These are phyloP conservation scores for Pseudomyrmex dendroicus DNA, from an alignment of 1,140 invertebrate species.

Conservation along the genomic window DNA sequence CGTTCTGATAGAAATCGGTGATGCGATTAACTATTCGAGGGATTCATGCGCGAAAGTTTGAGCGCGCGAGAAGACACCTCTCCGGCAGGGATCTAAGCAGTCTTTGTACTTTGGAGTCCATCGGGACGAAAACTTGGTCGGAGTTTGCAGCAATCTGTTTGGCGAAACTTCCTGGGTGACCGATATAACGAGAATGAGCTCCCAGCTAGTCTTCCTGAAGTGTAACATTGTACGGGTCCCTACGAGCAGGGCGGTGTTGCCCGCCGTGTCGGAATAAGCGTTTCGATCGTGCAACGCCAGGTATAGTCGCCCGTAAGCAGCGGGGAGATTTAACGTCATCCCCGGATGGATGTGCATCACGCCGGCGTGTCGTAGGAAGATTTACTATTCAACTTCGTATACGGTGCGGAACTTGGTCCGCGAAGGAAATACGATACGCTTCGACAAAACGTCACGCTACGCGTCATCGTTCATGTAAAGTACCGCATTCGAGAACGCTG, in stretches of 20 bases:
- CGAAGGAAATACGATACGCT: conserved; percentile 31
- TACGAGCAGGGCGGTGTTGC: neutral
- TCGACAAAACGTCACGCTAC: conserved; percentile 18
- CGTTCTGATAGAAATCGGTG: neutral
- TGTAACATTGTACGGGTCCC: neutral
- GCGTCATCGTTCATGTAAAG: conserved; percentile 14
- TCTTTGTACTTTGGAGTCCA: conserved; percentile 60
- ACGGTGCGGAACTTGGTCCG: conserved; percentile 12
- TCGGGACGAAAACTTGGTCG: conserved; percentile 67
- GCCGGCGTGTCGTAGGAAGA: conserved; percentile 14
- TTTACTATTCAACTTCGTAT: conserved; percentile 41
- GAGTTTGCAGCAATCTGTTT: conserved; percentile 55
- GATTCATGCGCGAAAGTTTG: neutral
- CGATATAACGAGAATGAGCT: conserved; percentile 10
- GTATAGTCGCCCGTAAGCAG: conserved; percentile 1
- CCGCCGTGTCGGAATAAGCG: conserved; percentile 16
- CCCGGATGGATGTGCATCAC: conserved; percentile 19
- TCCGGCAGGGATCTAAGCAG: conserved; percentile 48
- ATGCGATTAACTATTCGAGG: conserved; percentile 22
- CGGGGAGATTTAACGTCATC: conserved; percentile 30
- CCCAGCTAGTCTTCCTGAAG: neutral
- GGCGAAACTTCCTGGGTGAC: neutral
- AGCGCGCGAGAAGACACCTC: conserved; percentile 10
- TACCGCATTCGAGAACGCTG: conserved; percentile 32
- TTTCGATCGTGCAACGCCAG: too few species aligned